Evolutionary conservation across 64 coral and sea anemone genomes (phyloP).

Genomic region (Catalaphyllia jardinei): DNA sequence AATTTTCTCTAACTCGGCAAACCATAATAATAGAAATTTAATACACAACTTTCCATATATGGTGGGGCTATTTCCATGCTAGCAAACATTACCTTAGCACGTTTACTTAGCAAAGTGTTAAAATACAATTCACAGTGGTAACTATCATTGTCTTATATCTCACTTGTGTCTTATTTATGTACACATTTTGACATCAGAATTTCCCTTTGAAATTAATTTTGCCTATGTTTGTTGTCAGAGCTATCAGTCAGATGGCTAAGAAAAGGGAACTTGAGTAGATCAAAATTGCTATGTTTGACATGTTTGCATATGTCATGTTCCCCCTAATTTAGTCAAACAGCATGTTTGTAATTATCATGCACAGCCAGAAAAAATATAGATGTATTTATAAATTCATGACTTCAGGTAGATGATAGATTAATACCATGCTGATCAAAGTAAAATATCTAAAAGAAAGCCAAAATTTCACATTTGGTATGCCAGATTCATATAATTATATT

Average conservation of each 20-base stretch:
- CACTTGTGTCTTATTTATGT: neutral
- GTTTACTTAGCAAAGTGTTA: conserved; percentile 30
- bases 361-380: conserved; percentile 1
- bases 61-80: conserved; percentile 1
- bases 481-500: neutral
- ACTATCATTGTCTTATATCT: neutral
- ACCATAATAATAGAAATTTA: conserved; percentile 39
- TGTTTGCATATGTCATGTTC: neutral
- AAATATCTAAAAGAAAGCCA: neutral
- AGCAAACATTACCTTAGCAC: conserved; percentile 8
- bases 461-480: neutral
- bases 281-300: neutral
- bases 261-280: neutral
- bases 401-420: conserved; percentile 8
- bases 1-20: conserved; percentile 27
- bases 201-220: neutral
- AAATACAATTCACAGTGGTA: neutral
- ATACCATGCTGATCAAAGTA: neutral
- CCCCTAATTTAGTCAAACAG: conserved; percentile 17
- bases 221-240: neutral
- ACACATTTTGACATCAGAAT: neutral
- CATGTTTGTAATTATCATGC: conserved; percentile 20
- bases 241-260: neutral
- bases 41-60: conserved; percentile 34
- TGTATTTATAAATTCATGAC: conserved; percentile 18